A percentile compares a stretch with the other conserved stretches of the same genome.
Evolutionary conservation across 92 coral and sea anemone species (phyloP).

Genomic region (Umimayanthus chanpuru): DNA sequence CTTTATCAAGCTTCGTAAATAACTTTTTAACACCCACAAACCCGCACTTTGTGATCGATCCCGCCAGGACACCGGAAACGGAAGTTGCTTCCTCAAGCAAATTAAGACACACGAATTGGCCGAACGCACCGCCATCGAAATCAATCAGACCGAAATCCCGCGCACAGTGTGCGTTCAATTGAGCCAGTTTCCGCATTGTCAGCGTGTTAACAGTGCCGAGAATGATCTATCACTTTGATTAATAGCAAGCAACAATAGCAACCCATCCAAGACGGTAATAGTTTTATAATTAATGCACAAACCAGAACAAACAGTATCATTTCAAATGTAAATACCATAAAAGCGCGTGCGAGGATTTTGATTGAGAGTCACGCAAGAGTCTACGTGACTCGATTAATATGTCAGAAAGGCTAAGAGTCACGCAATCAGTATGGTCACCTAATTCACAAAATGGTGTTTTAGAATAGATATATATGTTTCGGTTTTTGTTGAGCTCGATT

Average conservation of each 20-base stretch:
- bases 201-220: background rate
- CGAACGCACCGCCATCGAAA: background rate
- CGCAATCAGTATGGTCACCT: background rate
- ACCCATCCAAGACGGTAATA: no score
- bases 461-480: background rate
- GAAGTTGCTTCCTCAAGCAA: background rate
- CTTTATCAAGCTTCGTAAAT: background rate
- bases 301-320: background rate
- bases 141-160: background rate
- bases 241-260: background rate
- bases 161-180: background rate
- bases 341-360: background rate
- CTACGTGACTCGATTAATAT: background rate
- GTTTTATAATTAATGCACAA: background rate
- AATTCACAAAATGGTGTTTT: background rate
- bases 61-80: slow-evolving; percentile 20
- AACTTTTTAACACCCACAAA: background rate
- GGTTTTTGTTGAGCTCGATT: background rate
- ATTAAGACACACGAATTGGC: background rate
- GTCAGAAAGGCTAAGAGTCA: background rate
- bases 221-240: background rate
- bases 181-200: slow-evolving; percentile 1
- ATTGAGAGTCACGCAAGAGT: background rate
- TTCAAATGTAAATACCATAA: background rate
- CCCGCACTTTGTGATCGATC: background rate